These are phyloP conservation scores for Synaphobranchus kaupii DNA, from an alignment of 2,797 vertebrate genomes.

Conservation along the genomic window DNA sequence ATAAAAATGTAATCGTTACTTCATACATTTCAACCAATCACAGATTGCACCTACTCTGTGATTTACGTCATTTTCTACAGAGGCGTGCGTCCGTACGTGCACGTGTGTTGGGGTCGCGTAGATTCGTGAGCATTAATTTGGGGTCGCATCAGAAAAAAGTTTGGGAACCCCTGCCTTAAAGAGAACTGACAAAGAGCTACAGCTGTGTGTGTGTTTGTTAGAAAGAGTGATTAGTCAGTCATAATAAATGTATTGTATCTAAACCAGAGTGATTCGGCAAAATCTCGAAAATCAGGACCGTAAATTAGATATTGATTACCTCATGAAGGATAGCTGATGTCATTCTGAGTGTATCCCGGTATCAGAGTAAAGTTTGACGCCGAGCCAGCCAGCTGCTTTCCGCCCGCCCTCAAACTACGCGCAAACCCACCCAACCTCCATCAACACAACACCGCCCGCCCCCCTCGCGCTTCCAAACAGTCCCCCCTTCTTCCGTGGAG, in stretches of 20 bases:
- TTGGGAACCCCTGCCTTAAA: no score
- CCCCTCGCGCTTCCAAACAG: neutral
- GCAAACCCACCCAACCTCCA: neutral
- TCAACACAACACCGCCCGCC: constrained; percentile 31
- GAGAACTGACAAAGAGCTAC: neutral
- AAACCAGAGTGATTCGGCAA: neutral
- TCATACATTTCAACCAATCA: no score
- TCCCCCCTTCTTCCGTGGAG: constrained; percentile 9
- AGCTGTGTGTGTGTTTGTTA: neutral
- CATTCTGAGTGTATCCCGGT: neutral
- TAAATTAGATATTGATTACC: constrained; percentile 17
- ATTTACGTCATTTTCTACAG: no score
- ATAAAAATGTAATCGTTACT: no score
- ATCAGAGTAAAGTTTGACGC: constrained; percentile 1
- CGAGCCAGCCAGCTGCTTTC: neutral
- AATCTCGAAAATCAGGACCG: neutral
- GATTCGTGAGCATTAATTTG: no score
- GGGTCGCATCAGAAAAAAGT: no score
- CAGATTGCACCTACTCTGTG: no score
- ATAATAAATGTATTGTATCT: neutral
- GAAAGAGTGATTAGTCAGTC: neutral
- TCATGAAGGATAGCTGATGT: constrained; percentile 27
- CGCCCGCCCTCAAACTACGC: neutral
- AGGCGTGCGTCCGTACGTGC: no score
- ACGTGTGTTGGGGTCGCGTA: no score